These are phyloP conservation scores for Geococcyx californianus DNA, from an alignment of 2,113 vertebrate species.

Conservation along the genomic window DNA sequence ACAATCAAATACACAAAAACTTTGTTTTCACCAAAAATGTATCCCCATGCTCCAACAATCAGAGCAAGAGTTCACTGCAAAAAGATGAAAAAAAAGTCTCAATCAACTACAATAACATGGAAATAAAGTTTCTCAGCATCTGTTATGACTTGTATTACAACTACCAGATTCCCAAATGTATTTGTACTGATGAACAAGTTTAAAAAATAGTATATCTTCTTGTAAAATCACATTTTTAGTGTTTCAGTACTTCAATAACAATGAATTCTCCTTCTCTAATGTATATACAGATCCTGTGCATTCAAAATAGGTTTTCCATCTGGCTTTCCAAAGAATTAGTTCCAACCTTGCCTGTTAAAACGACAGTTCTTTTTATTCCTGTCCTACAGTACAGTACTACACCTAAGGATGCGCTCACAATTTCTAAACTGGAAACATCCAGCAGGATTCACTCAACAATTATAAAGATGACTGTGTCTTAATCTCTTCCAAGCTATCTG, in stretches of 20 bases:
- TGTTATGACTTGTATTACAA: constrained; percentile 48
- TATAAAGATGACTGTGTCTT: background rate
- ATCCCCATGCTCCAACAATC: background rate
- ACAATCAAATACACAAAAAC: background rate
- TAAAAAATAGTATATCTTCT: constrained; percentile 34
- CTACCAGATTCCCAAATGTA: constrained; percentile 43
- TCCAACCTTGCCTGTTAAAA: constrained; percentile 52
- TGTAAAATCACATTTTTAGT: constrained; percentile 21
- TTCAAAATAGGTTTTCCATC: constrained; percentile 54
- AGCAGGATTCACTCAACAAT: background rate
- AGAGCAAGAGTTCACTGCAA: background rate
- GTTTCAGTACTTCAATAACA: constrained; percentile 36
- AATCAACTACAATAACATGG: constrained; percentile 20
- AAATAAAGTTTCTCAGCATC: constrained; percentile 51
- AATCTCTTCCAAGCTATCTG: background rate
- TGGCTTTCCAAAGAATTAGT: constrained; percentile 19
- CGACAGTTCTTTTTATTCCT: constrained; percentile 34
- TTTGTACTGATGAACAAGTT: constrained; percentile 20
- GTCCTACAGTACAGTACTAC: background rate
- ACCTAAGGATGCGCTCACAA: constrained; percentile 11
- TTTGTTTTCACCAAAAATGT: background rate
- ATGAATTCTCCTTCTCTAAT: constrained; percentile 29
- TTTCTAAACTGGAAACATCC: background rate
- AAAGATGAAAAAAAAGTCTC: background rate
- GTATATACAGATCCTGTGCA: constrained; percentile 17